Percentiles rank a stretch among this genome's conserved stretches.
Evolutionary conservation across 2,113 vertebrate species (phyloP).

Genomic region (Protobothrops flavoviridis): DNA sequence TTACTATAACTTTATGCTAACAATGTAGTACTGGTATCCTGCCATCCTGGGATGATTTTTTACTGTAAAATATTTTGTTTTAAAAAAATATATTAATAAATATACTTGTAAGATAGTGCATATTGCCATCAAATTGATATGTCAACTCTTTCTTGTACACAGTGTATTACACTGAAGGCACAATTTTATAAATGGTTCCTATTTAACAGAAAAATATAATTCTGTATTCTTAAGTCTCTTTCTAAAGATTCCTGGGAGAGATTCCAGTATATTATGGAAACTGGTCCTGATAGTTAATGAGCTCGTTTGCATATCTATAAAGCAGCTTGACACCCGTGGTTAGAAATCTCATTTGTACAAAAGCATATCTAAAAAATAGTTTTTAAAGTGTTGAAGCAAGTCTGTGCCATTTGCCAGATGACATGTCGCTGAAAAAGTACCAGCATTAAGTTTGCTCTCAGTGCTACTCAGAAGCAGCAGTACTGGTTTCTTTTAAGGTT

Average conservation of each 20-base stretch:
- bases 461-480: background rate
- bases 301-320: background rate
- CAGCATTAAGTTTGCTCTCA: background rate
- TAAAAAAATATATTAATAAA: background rate
- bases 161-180: background rate
- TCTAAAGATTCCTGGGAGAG: background rate
- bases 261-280: background rate
- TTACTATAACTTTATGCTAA: background rate
- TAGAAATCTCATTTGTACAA: conserved; percentile 21
- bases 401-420: conserved; percentile 46
- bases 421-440: conserved; percentile 32
- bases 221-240: background rate
- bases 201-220: background rate
- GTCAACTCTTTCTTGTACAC: background rate
- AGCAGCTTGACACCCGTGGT: background rate
- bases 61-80: background rate
- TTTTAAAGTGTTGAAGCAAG: conserved; percentile 28
- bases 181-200: background rate
- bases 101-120: background rate
- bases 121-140: background rate
- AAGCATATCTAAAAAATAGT: conserved; percentile 16
- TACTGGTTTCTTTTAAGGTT: background rate
- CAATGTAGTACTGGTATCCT: background rate
- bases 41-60: background rate
- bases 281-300: conserved; percentile 1